Evolutionary conservation across 2,113 vertebrate genomes (phyloP).

Genomic region (Eurypyga helias): DNA sequence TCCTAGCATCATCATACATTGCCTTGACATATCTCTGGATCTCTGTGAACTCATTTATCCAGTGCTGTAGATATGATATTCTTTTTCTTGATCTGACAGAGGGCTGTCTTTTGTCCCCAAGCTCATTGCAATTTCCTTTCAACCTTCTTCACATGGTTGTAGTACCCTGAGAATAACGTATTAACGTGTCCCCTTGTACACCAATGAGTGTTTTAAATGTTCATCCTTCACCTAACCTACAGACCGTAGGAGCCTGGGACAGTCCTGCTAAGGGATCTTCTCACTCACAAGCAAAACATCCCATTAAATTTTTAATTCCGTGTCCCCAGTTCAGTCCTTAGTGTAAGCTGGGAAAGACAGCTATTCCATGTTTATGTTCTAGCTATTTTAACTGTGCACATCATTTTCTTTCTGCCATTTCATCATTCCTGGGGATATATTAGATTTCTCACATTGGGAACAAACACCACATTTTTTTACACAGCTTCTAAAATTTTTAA

Average conservation of each 20-base stretch:
- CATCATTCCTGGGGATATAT: background rate
- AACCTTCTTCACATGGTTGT: background rate
- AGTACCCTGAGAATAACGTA: background rate
- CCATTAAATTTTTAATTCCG: background rate
- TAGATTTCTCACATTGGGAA: background rate
- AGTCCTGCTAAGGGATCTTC: background rate
- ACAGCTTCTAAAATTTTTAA: background rate
- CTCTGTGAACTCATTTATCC: background rate
- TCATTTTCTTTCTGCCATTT: background rate
- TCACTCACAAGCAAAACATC: background rate
- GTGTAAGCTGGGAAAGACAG: background rate
- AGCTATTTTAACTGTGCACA: background rate
- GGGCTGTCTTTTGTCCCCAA: background rate
- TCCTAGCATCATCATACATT: background rate
- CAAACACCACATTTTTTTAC: background rate
- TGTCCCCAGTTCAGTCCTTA: background rate
- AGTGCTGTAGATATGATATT: fast-evolving
- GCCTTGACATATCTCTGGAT: background rate
- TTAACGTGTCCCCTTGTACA: too few species aligned
- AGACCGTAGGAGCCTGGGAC: background rate
- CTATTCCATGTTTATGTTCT: background rate
- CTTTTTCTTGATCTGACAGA: background rate
- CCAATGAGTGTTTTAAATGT: background rate
- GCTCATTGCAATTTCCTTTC: background rate
- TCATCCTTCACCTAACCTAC: background rate